Evolutionary conservation across 1,140 invertebrate species (phyloP).

Genomic region (Leptestheria dahalacensis): DNA sequence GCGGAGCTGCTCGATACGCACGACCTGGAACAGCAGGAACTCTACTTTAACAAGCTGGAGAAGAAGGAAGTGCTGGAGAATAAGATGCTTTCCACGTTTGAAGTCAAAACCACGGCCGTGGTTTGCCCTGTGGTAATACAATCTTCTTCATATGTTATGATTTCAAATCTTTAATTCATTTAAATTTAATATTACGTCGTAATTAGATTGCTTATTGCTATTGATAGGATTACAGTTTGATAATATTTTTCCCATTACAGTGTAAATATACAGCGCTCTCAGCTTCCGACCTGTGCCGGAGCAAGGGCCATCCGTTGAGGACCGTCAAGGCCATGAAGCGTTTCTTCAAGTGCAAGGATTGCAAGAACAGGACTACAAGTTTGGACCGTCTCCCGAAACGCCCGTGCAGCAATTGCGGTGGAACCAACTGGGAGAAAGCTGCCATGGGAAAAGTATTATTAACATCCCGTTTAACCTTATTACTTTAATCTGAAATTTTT

Average conservation of each 20-base stretch:
- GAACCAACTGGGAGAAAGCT: conserved; percentile 55
- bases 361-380: conserved; percentile 61
- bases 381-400: conserved; percentile 58
- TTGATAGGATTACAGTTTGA: conserved; percentile 11
- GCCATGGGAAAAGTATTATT: conserved; percentile 64
- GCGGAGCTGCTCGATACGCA: conserved; percentile 52
- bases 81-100: conserved; percentile 73
- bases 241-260: conserved; percentile 26
- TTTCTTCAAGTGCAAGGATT: conserved; percentile 80
- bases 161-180: not conserved
- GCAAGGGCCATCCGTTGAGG: conserved; percentile 59
- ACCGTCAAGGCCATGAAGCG: conserved; percentile 57
- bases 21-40: conserved; percentile 57
- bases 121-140: conserved; percentile 6
- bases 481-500: no score
- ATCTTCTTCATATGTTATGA: no score
- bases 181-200: not conserved
- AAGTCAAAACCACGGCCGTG: conserved; percentile 26
- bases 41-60: conserved; percentile 77
- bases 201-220: not conserved
- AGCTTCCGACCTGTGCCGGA: conserved; percentile 64
- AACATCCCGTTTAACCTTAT: no score
- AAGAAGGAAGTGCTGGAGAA: conserved; percentile 81
- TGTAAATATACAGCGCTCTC: conserved; percentile 82
- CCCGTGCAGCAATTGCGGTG: conserved; percentile 59